Evolutionary conservation across 2,888 invertebrate species (phyloP), one percentile per base, ranked within the genome.

Genomic region (Biston stratarius): DNA sequence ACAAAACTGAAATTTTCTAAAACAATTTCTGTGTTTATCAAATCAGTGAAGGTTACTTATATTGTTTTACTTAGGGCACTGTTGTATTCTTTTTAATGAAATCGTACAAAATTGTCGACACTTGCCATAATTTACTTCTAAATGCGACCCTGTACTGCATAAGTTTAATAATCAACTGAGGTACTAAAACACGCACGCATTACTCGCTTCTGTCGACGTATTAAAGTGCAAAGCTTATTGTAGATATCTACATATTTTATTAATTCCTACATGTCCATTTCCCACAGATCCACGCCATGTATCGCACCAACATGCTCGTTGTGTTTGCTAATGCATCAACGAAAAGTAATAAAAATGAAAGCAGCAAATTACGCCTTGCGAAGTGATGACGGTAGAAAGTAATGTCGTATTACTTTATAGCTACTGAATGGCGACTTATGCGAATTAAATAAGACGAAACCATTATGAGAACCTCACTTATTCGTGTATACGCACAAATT

Each of bases 301-400:
- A 53, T 38, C 24, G 33, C 53, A 61, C 38, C 44, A 51, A 44
- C 33, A 34, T 42, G 24, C n/a, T 36, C 36, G 38, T 15, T 24
- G 45, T 53, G n/a, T 42, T 48, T 55, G 53, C 56, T 61, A 66
- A 51, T 52, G 40, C 45, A 49, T 12, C 24, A 45, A 38, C 45
- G 36, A 61, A 55, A 33, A 36, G 61, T 45, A 66, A 66, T 66
- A 66, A 66, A 66, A 66, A 66, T 57, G 66, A 66, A 66, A 66
- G 66, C 57, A 57, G 57, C 51, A 57, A 61, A 61, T 57, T 57
- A 56, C 48, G 52, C 42, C 34, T 56, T 56, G 45, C 56, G 49
- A 58, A 42, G 52, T 47, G 53, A 40, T 47, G 53, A 55, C 42
- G 42, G 45, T 64, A 64, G 65, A 65, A 65, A 65, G 65, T 59